Evolutionary conservation across 2,797 vertebrate genomes (phyloP), one percentile per base, ranked within the genome.

Genomic region (Forpus xanthops): DNA sequence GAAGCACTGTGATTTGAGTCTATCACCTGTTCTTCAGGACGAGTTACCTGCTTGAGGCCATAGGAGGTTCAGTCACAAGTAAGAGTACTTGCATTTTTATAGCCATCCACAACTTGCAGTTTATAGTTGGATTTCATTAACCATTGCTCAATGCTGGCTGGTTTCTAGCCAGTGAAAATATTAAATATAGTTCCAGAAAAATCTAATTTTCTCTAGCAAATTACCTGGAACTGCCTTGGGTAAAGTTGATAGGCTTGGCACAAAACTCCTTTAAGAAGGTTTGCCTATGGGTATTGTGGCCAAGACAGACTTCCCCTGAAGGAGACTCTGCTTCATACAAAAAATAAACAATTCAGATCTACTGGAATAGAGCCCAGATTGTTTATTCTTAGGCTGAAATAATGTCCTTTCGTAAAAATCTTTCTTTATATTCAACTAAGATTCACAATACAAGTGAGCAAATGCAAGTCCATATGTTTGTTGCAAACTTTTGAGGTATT

Each of bases 381-480:
- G 49, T 87, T 90, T 95, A 93, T 95, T 93, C 61, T 85, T 91
- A 72, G 45, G 25, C 31, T 70, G 70, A 95, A 94, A 93, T 73
- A 4, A 84, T 81, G 70, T 53, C 35, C 45, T 77, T 77, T 87
- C 76, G 76, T 91, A 91, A 93, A 94, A 89, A 81, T 90, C 52
- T 15, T 9, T 76, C 66, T 91, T 76, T 62, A 33, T 72, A 47
- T 88, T 91, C 50, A 75, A 58, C 41, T 37, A 56, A 80, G 68
- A 64, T 35, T 90, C 2, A 5, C 50, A 66, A 18, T 62, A 25
- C 39, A 73, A 79, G 25, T 73, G 71, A 82, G 50, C 53, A 93
- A 95, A 81, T 47, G 41, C 1, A 58, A 56, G 53, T 88, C 79
- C 30, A 2, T 90, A 64, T 68, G 58, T 42, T 89, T 84, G 17